Base-by-base conservation (phyloP, 2,797 vertebrate species). In the Loriculus beryllinus region DNA sequence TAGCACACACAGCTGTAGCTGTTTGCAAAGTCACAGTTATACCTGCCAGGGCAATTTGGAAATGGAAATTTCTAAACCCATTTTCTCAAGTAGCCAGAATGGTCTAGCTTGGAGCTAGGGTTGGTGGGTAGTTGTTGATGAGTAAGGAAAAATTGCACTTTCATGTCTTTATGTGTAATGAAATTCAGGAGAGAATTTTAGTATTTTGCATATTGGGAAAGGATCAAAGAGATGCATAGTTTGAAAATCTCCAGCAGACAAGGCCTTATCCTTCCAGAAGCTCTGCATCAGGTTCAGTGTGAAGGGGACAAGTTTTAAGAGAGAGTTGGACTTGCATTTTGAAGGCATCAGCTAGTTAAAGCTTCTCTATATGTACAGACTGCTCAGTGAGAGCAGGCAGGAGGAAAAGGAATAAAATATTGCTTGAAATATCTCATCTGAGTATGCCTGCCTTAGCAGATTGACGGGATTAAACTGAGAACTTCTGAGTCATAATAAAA, bases 1-100 rank as follows among this genome's bases (percentile, higher is more conserved):
- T 95, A 96, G 92, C 86, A 82, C 92, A 80, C 93, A 81, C 95
- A 95, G 95, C 92, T 96, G 95, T 90, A 95, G 91, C 77, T 95
- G 87, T 94, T 95, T 92, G 95, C 87, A 33, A 67, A 96, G 95
- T 90, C 91, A 91, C 89, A 82, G 80, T 84, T 76, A 57, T 90
- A 96, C 93, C 93, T 96, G 92, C 80, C 95, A 95, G 80, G 85
- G 80, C 82, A 91, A 76, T 74, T 77, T 88, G 87, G 74, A 92
- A 92, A 87, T 59, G 51, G 91, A 81, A 93, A 92, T 95, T 93
- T 85, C 89, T 83, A 70, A 89, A 33, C 35, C 39, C 29, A 4
- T 42, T 86, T 94, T 76, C 70, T 94, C 52, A 92, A 92, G 88
- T 65, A 82, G 51, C 63, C 40, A 60, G 78, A 94, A 94, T 0